Evolutionary conservation across 2,797 vertebrate species (phyloP).

Genomic region (Lycodopsis pacificus): DNA sequence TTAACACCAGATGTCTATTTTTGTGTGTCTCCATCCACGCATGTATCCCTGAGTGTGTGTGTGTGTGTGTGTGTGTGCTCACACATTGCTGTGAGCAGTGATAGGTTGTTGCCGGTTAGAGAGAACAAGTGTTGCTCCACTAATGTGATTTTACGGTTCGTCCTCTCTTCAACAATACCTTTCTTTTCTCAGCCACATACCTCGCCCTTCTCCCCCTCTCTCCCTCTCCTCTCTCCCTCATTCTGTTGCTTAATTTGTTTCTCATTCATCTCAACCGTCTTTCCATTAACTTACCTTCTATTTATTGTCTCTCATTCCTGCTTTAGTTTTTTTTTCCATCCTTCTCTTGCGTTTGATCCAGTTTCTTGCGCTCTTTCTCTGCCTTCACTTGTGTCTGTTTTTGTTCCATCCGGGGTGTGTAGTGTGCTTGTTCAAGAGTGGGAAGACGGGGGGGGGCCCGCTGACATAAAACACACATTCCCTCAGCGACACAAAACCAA

Average conservation of each 20-base stretch:
- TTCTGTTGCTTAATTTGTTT: conserved; percentile 12
- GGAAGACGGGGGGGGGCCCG: conserved; percentile 14
- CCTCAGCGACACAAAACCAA: conserved; percentile 12
- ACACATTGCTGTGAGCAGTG: not conserved
- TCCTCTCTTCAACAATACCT: conserved; percentile 50
- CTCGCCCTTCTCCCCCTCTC: not conserved
- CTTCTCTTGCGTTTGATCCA: conserved; percentile 20
- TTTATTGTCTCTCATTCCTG: conserved; percentile 20
- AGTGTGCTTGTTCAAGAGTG: conserved; percentile 14
- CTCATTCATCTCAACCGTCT: conserved; percentile 4
- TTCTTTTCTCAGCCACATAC: conserved; percentile 18
- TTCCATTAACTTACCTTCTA: not conserved
- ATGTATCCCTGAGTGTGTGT: not conserved
- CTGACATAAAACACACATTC: conserved; percentile 43
- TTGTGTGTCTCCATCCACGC: not conserved
- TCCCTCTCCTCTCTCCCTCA: not conserved
- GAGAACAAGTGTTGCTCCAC: conserved; percentile 31
- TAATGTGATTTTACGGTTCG: conserved; percentile 58
- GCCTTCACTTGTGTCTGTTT: not conserved
- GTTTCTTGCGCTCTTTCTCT: conserved; percentile 15
- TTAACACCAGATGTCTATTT: not conserved
- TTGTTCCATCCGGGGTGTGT: conserved; percentile 6
- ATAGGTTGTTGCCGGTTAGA: conserved; percentile 5
- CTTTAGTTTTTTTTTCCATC: conserved; percentile 24
- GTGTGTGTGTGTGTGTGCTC: not conserved